phyloP scores from a whole-genome alignment of 2,113 vertebrate genomes.

The Pardalotus punctatus region DNA sequence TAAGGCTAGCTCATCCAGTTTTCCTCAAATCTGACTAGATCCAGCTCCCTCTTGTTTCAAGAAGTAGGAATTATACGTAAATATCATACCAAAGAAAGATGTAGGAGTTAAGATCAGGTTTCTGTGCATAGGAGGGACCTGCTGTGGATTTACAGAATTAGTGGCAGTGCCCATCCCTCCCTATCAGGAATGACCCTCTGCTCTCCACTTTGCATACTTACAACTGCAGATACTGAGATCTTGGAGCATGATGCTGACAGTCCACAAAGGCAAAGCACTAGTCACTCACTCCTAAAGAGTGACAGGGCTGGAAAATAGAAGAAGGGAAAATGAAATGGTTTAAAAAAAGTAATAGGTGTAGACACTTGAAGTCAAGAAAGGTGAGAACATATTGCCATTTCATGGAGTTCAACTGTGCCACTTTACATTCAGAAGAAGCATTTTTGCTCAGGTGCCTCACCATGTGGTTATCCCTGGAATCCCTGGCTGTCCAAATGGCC shows the following conservation, averaged over 20 bases:
- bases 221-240: background rate
- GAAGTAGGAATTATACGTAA: background rate
- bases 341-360: background rate
- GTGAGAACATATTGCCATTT: background rate
- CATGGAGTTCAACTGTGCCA: background rate
- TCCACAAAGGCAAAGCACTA: background rate
- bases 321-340: background rate
- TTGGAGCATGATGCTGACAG: background rate
- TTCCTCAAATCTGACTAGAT: background rate
- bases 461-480: background rate
- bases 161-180: background rate
- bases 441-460: background rate
- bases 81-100: background rate
- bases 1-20: background rate
- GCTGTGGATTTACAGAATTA: background rate
- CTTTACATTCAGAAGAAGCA: background rate
- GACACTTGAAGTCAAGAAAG: background rate
- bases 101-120: background rate
- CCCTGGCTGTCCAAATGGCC: background rate
- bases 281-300: background rate
- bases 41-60: background rate
- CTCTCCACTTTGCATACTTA: background rate
- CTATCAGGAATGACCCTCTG: background rate
- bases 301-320: background rate
- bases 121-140: background rate